Evolutionary conservation across 2,888 invertebrate genomes (phyloP), one percentile per base, ranked within the genome.

Genomic region (Ptychoptera albimana): DNA sequence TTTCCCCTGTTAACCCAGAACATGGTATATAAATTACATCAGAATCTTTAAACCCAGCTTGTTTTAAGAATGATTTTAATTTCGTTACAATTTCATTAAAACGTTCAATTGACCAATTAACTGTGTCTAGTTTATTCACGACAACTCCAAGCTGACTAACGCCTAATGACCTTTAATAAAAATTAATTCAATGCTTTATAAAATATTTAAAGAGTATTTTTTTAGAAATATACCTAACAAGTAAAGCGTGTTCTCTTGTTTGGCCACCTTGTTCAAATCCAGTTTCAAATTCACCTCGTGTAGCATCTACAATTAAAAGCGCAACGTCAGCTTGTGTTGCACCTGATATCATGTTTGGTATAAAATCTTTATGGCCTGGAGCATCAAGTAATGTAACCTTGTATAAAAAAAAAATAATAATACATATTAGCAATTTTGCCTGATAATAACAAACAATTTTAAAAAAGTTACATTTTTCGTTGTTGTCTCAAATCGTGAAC

Each of bases 281-380:
- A 37, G 96, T 92, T 66, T 99, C 98, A 67, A 99, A 99, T 68
- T 98, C 98, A 16, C 98, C 98, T 53, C 84, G 73, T 0, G 86
- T 86, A 1, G 96, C 91, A 70, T 98, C 97, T 1, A 98, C 87
- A 0, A 98, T 97, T 15, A 99, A 67, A 31, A 99, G 69, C 11
- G 94, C 96, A 1, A 92, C 96, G 69, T 99, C 98, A 2, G 98
- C 98, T 66, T 97, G 96, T 1, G 93, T 88, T 2, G 97, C 94
- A 12, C 97, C 97, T 11, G 87, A 88, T 53, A 99, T 98, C 97
- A 99, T 98, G 57, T 98, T 97, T 2, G 98, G 97, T 59, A 98
- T 97, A 59, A 99, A 98, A 63, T 99, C 98, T 61, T 89, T 93
- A 64, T 99, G 98, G 0, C 98, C 98, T 1, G 98, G 98, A 29